Conservation (phyloP, 2,888 invertebrate genomes). For the Thymelicus lineola region DNA sequence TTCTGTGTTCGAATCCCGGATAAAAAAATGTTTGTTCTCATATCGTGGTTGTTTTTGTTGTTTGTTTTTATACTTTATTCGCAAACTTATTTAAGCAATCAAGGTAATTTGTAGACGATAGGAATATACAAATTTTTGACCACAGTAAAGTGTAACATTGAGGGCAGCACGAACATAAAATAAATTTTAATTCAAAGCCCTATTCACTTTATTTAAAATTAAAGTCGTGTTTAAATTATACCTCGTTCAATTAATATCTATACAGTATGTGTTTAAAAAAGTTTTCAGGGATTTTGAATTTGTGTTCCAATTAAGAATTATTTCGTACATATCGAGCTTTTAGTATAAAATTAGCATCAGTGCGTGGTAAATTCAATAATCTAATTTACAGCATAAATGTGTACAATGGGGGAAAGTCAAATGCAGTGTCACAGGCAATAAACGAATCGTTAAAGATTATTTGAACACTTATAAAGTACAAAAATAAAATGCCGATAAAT, state of each 20-base stretch:
- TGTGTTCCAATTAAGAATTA: slow-evolving; percentile 11
- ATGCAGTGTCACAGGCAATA: slow-evolving; percentile 61
- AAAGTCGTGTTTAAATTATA: slow-evolving; percentile 33
- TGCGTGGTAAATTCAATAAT: too few relatives aligned
- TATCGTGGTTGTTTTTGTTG: too few relatives aligned
- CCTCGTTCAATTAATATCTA: slow-evolving; percentile 57
- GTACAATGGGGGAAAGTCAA: slow-evolving; percentile 45
- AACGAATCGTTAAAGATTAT: slow-evolving; percentile 78
- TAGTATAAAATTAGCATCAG: slow-evolving; percentile 39
- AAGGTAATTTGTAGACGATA: too few relatives aligned
- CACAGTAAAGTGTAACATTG: too few relatives aligned
- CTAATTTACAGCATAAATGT: too few relatives aligned
- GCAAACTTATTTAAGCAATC: too few relatives aligned
- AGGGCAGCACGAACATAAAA: too few relatives aligned
- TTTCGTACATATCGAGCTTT: slow-evolving; percentile 41
- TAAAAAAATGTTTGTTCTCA: too few relatives aligned
- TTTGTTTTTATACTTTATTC: too few relatives aligned
- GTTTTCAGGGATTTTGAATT: slow-evolving; percentile 29
- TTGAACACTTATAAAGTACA: slow-evolving; percentile 78
- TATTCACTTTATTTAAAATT: slow-evolving; percentile 30
- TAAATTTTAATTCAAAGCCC: background rate
- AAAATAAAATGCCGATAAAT: slow-evolving; percentile 78
- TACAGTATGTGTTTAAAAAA: slow-evolving; percentile 21
- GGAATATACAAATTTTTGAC: too few relatives aligned
- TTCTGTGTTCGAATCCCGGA: too few relatives aligned